phyloP scores from a whole-genome alignment of 2,797 vertebrate genomes.

The Psittacula derbiana region DNA sequence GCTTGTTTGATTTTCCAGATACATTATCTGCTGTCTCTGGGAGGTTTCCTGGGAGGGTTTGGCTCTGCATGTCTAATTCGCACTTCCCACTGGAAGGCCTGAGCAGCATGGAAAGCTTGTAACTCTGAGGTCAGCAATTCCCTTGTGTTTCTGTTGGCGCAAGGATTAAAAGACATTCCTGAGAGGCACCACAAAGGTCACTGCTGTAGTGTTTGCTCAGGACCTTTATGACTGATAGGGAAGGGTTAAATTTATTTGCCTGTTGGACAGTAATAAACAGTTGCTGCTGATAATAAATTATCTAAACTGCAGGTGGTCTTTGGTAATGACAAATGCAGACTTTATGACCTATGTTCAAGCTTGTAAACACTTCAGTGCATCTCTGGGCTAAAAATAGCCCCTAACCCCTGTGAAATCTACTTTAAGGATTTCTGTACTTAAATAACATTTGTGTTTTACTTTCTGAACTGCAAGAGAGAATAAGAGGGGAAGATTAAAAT shows the following conservation, averaged over 20 bases:
- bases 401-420: constrained; percentile 26
- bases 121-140: not conserved
- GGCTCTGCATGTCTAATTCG: not conserved
- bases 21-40: not conserved
- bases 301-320: constrained; percentile 66
- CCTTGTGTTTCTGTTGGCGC: not conserved
- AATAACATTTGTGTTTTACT: constrained; percentile 10
- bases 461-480: not conserved
- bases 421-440: constrained; percentile 40
- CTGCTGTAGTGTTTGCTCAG: not conserved
- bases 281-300: constrained; percentile 63
- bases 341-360: constrained; percentile 55
- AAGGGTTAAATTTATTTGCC: constrained; percentile 53
- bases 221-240: not conserved
- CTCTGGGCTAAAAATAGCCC: constrained; percentile 60
- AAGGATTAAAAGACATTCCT: not conserved
- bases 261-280: constrained; percentile 22
- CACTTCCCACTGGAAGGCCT: not conserved
- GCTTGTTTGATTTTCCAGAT: not conserved
- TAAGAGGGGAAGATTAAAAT: not conserved
- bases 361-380: constrained; percentile 58
- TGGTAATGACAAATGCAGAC: constrained; percentile 46
- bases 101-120: not conserved
- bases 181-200: not conserved
- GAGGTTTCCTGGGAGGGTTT: not conserved